Conservation (phyloP, 2,888 invertebrate species). For the Coelogynopora nodosa region DNA sequence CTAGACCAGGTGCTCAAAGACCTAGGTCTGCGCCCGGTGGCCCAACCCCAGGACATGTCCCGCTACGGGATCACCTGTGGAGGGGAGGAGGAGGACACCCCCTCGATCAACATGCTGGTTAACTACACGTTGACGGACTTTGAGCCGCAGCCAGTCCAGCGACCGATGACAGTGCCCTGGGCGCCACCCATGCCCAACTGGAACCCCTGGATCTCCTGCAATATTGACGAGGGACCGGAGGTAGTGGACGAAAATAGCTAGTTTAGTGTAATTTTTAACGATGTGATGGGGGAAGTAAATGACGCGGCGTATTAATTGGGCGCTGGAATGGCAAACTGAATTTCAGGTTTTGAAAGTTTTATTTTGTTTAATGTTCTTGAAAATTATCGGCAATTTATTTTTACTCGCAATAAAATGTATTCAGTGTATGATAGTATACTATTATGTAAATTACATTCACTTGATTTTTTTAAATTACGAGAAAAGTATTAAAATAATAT, state of each 20-base stretch:
- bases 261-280: too few species aligned
- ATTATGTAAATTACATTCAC: too few species aligned
- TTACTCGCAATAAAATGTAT: too few species aligned
- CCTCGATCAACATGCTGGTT: constrained; percentile 56
- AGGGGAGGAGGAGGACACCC: neutral
- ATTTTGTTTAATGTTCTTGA: too few species aligned
- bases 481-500: too few species aligned
- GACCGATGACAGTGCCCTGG: constrained; percentile 75
- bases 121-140: constrained; percentile 65
- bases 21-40: constrained; percentile 41
- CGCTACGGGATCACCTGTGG: constrained; percentile 16
- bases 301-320: too few species aligned
- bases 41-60: neutral
- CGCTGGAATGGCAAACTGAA: too few species aligned
- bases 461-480: too few species aligned
- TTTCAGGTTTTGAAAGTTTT: too few species aligned
- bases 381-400: too few species aligned
- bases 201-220: constrained; percentile 94
- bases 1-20: constrained; percentile 29
- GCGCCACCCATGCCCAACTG: constrained; percentile 90
- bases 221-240: constrained; percentile 82
- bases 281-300: too few species aligned
- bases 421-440: too few species aligned
- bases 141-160: constrained; percentile 69
- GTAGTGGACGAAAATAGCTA: constrained; percentile 37